Base-by-base conservation (phyloP, 2,797 vertebrate genomes). In the Neostethus bicornis region DNA sequence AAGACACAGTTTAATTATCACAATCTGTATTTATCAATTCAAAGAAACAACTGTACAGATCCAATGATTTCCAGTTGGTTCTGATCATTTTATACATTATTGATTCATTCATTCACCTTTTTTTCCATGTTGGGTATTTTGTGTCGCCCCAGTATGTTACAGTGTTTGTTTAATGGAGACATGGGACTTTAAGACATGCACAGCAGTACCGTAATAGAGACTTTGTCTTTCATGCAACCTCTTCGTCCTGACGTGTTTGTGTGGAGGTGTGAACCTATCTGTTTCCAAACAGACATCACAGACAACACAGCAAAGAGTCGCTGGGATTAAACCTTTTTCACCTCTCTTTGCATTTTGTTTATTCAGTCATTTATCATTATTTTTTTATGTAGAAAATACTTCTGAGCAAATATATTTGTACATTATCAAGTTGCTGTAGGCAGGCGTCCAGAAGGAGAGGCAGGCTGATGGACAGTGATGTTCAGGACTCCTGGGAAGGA, bases 11-110 rank as follows among this genome's bases (percentile, higher is more conserved):
- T 70, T 85, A 62, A 86, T 73, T 87, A 88, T 86, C 80, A 86
- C 83, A 89, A 88, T 75, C 70, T 89, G 82, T 85, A 87, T 89
- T 89, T 81, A 80, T 86, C 82, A 86, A 78, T 80, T 86, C 77
- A 89, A 85, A 83, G 76, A 85, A 84, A 83, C 39, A 48, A 68
- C 81, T 88, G 85, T 85, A 87, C 84, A 87, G 72, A 83, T 73
- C 76, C 75, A 79, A 70, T 71, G 73, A 64, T 77, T 85, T 21
- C 61, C 71, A 67, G 57, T 78, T 68, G 52, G 55, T 76, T 78
- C 66, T 74, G 66, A 57, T 75, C 48, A 53, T 78, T 78, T 82
- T 79, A 65, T 81, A 84, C 79, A 85, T 78, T 55, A 69, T 77
- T 69, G 55, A 50, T 62, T 82, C 77, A 80, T 79, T 84, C 77